Evolutionary conservation across 2,888 invertebrate species (phyloP).

Genomic region (Abrostola tripartita): DNA sequence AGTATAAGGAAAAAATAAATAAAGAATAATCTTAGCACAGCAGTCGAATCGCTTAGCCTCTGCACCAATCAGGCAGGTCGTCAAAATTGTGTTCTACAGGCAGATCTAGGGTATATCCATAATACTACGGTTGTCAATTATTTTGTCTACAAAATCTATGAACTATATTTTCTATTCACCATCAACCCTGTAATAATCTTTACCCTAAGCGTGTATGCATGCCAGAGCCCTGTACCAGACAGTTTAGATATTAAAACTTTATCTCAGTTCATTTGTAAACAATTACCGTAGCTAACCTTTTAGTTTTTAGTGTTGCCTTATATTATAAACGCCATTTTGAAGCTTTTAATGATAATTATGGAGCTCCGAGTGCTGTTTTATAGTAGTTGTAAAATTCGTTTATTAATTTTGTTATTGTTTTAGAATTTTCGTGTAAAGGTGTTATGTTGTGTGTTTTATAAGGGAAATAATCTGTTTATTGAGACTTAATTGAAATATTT

Average conservation of each 20-base stretch:
- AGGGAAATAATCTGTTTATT: not conserved
- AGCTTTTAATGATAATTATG: not conserved
- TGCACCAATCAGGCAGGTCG: too few species aligned
- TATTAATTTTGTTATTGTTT: not conserved
- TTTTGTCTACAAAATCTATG: too few species aligned
- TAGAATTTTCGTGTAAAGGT: not conserved
- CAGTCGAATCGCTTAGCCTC: too few species aligned
- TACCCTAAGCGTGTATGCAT: conserved; percentile 29
- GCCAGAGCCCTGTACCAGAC: conserved; percentile 49
- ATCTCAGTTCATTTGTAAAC: conserved; percentile 49
- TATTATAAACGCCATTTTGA: conserved; percentile 2
- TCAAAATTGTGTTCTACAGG: too few species aligned
- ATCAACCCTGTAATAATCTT: conserved; percentile 28
- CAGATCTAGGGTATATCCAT: too few species aligned
- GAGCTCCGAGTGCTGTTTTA: not conserved
- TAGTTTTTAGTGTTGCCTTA: conserved; percentile 23
- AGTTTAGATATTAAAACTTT: conserved; percentile 56
- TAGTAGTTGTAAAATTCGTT: not conserved
- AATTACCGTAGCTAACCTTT: conserved; percentile 39
- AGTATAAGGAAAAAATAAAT: too few species aligned
- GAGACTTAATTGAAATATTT: too few species aligned
- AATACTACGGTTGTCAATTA: too few species aligned
- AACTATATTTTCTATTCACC: not conserved
- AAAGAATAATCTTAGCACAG: too few species aligned
- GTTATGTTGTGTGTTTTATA: not conserved